Conservation (phyloP, 2,113 vertebrate genomes). For the Lethenteron camtschaticum region DNA sequence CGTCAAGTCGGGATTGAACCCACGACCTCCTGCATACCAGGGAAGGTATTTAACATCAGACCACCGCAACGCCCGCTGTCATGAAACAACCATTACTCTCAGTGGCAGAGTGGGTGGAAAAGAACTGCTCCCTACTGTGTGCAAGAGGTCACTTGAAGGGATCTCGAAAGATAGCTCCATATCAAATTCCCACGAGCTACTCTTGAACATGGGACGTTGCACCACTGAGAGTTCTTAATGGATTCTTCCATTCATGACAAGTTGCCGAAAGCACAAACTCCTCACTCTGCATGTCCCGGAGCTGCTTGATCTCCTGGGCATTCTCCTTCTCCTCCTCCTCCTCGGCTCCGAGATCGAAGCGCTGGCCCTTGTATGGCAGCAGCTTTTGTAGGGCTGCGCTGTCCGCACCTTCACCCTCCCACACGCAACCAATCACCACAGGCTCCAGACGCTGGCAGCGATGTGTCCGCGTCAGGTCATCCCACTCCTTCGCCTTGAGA, state of each 20-base stretch:
- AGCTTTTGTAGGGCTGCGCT: conserved; percentile 21
- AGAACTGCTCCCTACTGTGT: too few species aligned
- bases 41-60: too few species aligned
- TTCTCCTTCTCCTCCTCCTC: conserved; percentile 27
- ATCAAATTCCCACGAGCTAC: not conserved
- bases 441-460: conserved; percentile 53
- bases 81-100: too few species aligned
- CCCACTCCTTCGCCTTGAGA: conserved; percentile 85
- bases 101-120: too few species aligned
- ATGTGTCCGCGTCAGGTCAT: conserved; percentile 62
- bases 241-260: conserved; percentile 41
- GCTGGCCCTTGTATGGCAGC: conserved; percentile 26
- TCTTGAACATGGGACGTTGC: not conserved
- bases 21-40: too few species aligned
- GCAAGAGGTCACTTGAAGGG: not conserved
- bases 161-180: not conserved
- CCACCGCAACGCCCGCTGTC: too few species aligned
- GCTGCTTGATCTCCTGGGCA: conserved; percentile 24
- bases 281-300: conserved; percentile 21
- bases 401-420: conserved; percentile 20
- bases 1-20: too few species aligned
- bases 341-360: conserved; percentile 27
- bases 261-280: too few species aligned
- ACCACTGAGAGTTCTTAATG: not conserved
- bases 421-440: conserved; percentile 48